phyloP scores from a whole-genome alignment of 2,797 vertebrate species.

The Trachops cirrhosus region DNA sequence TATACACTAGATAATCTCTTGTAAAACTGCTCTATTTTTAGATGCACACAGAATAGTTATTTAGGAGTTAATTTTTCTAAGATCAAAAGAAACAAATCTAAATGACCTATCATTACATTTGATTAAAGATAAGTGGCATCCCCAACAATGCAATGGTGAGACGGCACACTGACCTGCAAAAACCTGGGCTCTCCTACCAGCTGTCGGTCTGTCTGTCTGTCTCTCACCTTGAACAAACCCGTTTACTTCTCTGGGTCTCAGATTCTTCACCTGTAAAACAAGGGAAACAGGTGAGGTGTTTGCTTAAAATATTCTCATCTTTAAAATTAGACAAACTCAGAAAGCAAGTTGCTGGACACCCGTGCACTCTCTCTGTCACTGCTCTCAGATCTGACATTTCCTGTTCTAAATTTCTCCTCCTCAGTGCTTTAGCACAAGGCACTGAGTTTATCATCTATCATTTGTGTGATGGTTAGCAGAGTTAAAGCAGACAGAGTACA shows the following conservation, averaged over 20 bases:
- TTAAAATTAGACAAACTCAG: conserved; percentile 27
- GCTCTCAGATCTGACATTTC: background rate
- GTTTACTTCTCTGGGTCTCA: background rate
- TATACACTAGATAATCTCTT: background rate
- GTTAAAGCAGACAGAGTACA: background rate
- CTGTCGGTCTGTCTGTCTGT: background rate
- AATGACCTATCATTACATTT: background rate
- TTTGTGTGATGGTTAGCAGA: background rate
- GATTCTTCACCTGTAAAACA: background rate
- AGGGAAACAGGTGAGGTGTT: background rate
- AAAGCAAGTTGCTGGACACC: conserved; percentile 33
- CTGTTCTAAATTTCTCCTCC: background rate
- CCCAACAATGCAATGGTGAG: background rate
- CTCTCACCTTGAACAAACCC: background rate
- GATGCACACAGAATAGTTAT: background rate
- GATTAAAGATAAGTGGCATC: background rate
- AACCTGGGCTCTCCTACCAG: accelerated
- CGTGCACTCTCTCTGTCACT: background rate
- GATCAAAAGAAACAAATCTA: background rate
- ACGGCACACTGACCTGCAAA: background rate
- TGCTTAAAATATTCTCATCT: background rate
- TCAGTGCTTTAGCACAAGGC: background rate
- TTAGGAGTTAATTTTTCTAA: background rate
- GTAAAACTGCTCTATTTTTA: background rate
- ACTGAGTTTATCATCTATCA: background rate